phyloP scores from a whole-genome alignment of 2,797 vertebrate species.

The Argyrosomus regius region DNA sequence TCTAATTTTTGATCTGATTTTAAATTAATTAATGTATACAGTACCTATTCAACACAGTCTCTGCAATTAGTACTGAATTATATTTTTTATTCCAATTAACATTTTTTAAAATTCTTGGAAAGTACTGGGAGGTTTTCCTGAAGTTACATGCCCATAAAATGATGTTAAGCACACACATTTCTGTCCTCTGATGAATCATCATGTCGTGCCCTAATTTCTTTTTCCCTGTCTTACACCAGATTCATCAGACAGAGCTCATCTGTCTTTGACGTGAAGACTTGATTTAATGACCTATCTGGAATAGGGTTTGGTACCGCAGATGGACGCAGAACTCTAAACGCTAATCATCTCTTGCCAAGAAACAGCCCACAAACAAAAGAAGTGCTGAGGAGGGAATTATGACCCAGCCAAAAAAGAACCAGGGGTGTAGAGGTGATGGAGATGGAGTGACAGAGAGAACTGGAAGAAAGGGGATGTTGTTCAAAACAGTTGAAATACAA shows the following conservation, averaged over 20 bases:
- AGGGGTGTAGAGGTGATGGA: conserved; percentile 37
- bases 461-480: neutral
- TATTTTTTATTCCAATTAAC: neutral
- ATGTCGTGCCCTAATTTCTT: neutral
- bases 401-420: conserved; percentile 21
- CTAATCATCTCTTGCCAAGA: conserved; percentile 17
- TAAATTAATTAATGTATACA: too few species aligned
- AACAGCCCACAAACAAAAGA: conserved; percentile 14
- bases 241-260: conserved; percentile 3
- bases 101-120: neutral
- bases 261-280: neutral
- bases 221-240: neutral
- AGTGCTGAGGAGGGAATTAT: neutral
- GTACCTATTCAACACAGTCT: neutral
- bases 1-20: too few species aligned
- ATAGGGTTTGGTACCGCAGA: conserved; percentile 12
- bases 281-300: conserved; percentile 21
- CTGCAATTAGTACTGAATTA: neutral
- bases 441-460: conserved; percentile 29
- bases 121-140: neutral
- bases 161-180: neutral
- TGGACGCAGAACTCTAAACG: conserved; percentile 17
- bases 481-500: conserved; percentile 6
- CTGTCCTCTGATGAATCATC: neutral
- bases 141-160: neutral